Evolutionary conservation across 2,888 invertebrate genomes (phyloP).

Genomic region (Acronicta leporina): DNA sequence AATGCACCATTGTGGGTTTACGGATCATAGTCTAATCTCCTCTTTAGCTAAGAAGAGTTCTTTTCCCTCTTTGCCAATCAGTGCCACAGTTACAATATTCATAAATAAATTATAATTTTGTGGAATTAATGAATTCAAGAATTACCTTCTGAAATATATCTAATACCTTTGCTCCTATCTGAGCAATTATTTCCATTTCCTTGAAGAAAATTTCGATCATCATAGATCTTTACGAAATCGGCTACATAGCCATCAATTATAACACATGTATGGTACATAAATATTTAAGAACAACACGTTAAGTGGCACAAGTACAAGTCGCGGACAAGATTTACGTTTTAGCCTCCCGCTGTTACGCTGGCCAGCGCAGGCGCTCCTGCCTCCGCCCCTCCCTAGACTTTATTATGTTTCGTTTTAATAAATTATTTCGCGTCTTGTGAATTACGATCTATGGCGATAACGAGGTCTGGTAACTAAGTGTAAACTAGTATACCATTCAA

Average conservation of each 20-base stretch:
- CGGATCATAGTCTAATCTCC: too few species aligned
- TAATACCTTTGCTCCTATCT: too few species aligned
- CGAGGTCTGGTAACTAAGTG: slow-evolving; percentile 42
- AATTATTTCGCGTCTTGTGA: slow-evolving; percentile 53
- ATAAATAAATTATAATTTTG: too few species aligned
- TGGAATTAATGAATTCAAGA: too few species aligned
- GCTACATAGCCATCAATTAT: slow-evolving; percentile 35
- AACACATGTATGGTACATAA: slow-evolving; percentile 32
- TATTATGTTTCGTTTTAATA: slow-evolving; percentile 59
- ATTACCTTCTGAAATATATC: too few species aligned
- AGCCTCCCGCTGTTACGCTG: slow-evolving; percentile 72
- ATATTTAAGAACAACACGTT: slow-evolving; percentile 43
- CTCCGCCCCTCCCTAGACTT: slow-evolving; percentile 45
- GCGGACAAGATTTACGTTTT: slow-evolving; percentile 77
- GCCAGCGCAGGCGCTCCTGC: slow-evolving; percentile 46
- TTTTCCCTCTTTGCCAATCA: too few species aligned
- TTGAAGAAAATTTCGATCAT: neutral
- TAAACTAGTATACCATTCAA: slow-evolving; percentile 37
- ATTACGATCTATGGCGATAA: slow-evolving; percentile 47
- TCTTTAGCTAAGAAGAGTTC: too few species aligned
- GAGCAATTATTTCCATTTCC: too few species aligned
- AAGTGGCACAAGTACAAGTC: slow-evolving; percentile 59
- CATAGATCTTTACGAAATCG: slow-evolving; percentile 6
- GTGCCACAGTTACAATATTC: too few species aligned
- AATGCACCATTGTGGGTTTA: too few species aligned